A percentile compares a stretch with the other conserved stretches of the same genome.
phyloP scores from a whole-genome alignment of 2,113 vertebrate species.

The Orcinus orca region DNA sequence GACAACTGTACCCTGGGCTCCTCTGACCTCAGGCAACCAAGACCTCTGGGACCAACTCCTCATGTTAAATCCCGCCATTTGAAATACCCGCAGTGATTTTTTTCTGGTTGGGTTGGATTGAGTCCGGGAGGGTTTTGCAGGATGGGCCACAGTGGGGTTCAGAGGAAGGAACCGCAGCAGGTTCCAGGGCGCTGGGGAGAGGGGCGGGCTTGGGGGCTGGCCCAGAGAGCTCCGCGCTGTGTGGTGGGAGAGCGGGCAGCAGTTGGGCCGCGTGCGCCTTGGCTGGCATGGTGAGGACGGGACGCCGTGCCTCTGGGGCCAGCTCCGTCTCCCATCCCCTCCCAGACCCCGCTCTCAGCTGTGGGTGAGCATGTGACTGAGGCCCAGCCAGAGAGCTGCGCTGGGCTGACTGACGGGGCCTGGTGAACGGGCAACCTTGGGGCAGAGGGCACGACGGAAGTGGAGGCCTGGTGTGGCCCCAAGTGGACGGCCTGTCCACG shows the following conservation, averaged over 20 bases:
- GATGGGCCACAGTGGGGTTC: background rate
- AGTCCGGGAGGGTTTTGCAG: background rate
- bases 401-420: background rate
- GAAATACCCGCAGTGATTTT: accelerated
- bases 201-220: background rate
- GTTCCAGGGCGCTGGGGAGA: background rate
- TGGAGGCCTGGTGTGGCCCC: background rate
- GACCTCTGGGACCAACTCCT: background rate
- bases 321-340: background rate
- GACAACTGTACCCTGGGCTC: background rate
- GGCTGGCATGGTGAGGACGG: background rate
- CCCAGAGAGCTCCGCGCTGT: background rate
- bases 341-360: background rate
- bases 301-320: background rate
- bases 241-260: background rate
- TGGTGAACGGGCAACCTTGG: background rate
- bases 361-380: background rate
- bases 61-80: background rate
- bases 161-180: background rate
- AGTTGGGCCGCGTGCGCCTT: background rate
- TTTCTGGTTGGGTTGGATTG: background rate
- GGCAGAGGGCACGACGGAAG: background rate
- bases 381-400: background rate
- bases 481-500: background rate
- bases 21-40: background rate